These are phyloP conservation scores for Neria commutata DNA, from an alignment of 2,888 invertebrate species.

Conservation along the genomic window DNA sequence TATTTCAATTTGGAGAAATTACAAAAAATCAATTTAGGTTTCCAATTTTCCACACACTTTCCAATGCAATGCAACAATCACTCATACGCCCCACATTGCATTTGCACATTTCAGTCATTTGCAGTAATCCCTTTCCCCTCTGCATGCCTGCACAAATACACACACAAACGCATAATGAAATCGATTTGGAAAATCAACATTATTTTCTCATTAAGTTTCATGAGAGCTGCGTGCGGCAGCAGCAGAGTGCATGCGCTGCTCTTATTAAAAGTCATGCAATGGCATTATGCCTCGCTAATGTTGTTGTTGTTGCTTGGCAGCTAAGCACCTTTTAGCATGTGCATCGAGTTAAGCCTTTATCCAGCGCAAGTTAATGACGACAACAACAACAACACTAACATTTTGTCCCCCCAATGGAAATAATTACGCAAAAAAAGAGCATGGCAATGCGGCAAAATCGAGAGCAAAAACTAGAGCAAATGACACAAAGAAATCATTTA, in stretches of 20 bases:
- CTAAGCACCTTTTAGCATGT: slow-evolving; percentile 5
- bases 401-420: too few species aligned
- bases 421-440: neutral
- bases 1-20: too few species aligned
- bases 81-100: neutral
- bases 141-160: too few species aligned
- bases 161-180: too few species aligned
- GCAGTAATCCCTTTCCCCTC: too few species aligned
- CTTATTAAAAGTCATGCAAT: too few species aligned
- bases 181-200: neutral
- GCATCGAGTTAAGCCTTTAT: neutral
- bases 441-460: neutral
- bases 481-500: slow-evolving; percentile 29
- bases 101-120: too few species aligned
- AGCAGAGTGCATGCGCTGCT: neutral
- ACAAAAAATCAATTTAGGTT: neutral
- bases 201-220: neutral
- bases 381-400: neutral
- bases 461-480: neutral
- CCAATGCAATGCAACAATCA: neutral
- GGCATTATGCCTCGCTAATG: too few species aligned
- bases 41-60: neutral
- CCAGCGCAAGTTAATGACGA: slow-evolving; percentile 7
- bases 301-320: neutral
- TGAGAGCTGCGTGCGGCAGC: neutral